These are phyloP conservation scores for Lordiphosa stackelbergi DNA, from an alignment of 1,140 invertebrate genomes.

Conservation along the genomic window DNA sequence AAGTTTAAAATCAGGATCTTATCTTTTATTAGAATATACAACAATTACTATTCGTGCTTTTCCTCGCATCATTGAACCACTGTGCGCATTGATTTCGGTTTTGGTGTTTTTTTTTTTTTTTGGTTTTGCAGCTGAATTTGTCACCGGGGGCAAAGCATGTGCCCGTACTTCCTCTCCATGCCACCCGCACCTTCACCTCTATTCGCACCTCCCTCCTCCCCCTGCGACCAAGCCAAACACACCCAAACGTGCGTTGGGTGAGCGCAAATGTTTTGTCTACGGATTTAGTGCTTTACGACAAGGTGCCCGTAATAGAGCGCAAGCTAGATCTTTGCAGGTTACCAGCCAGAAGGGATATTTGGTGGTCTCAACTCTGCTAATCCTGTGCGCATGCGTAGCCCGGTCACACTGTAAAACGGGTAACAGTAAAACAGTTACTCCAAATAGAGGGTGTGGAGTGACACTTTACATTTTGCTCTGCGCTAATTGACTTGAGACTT, in stretches of 20 bases:
- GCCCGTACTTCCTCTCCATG: conserved; percentile 6
- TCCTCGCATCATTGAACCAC: conserved; percentile 14
- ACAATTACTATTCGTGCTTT: no score
- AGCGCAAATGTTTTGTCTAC: conserved; percentile 63
- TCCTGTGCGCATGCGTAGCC: conserved; percentile 22
- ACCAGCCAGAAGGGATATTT: no score
- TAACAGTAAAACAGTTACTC: no score
- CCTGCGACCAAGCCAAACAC: conserved; percentile 19
- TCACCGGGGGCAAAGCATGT: conserved; percentile 19
- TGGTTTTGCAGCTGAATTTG: conserved; percentile 38
- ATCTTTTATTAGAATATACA: no score
- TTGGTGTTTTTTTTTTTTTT: conserved; percentile 32
- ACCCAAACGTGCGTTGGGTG: conserved; percentile 31
- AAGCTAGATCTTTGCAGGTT: conserved; percentile 23
- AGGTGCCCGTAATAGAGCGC: conserved; percentile 35
- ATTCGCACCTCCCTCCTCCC: conserved; percentile 13
- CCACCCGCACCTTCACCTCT: conserved; percentile 17
- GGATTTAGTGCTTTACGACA: conserved; percentile 70
- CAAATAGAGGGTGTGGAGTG: no score
- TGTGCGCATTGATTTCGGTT: conserved; percentile 47
- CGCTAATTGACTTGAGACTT: conserved; percentile 1
- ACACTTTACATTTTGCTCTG: conserved; percentile 18
- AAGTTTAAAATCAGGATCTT: no score
- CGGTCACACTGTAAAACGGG: no score
- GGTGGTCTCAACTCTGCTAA: conserved; percentile 4